phyloP scores from a whole-genome alignment of 1,140 invertebrate species.

The Danaus melanippus region DNA sequence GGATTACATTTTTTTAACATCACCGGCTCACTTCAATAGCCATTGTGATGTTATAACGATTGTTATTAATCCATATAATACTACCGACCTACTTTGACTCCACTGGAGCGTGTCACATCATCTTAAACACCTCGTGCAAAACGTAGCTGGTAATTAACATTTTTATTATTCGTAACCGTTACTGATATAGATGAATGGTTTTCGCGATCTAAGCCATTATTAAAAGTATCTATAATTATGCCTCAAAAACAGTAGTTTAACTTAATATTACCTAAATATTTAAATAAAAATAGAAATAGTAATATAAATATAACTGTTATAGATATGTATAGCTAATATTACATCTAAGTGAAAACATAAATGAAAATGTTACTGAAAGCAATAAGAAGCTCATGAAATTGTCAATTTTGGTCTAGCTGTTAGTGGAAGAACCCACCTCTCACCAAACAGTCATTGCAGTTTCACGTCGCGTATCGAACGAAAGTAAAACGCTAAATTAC shows the following conservation, averaged over 20 bases:
- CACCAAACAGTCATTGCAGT: slow-evolving; percentile 17
- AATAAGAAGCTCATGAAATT: too few species aligned
- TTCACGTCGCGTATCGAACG: slow-evolving; percentile 22
- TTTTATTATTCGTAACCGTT: slow-evolving; percentile 1
- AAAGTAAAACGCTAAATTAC: slow-evolving; percentile 49
- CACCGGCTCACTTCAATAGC: not conserved
- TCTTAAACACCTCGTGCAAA: slow-evolving; percentile 3
- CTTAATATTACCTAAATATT: not conserved
- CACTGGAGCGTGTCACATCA: slow-evolving; percentile 13
- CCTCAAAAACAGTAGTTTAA: too few species aligned
- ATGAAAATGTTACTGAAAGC: too few species aligned
- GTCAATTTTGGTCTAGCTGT: too few species aligned
- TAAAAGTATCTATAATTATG: too few species aligned
- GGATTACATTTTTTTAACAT: too few species aligned
- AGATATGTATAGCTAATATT: too few species aligned
- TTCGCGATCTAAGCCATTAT: too few species aligned
- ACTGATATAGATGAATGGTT: too few species aligned
- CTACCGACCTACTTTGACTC: slow-evolving; percentile 9
- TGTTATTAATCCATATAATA: slow-evolving; percentile 14
- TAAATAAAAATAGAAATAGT: slow-evolving; percentile 2
- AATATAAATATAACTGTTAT: not conserved
- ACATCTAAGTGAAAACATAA: too few species aligned
- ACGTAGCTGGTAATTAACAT: slow-evolving; percentile 6
- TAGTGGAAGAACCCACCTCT: slow-evolving; percentile 10
- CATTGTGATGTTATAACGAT: slow-evolving; percentile 14